Evolutionary conservation across 2,797 vertebrate genomes (phyloP).

Genomic region (Aphelocoma californica): DNA sequence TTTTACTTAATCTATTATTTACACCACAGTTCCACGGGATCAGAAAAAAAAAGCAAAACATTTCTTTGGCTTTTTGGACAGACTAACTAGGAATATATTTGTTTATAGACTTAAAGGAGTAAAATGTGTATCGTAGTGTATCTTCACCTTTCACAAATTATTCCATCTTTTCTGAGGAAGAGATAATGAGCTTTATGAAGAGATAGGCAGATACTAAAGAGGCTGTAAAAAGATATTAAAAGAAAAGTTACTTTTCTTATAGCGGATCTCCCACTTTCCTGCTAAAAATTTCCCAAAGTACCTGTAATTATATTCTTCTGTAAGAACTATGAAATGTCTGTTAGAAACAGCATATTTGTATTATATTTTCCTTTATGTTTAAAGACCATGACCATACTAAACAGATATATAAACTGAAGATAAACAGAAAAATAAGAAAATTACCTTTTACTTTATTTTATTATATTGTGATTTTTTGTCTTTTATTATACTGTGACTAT

Average conservation of each 20-base stretch:
- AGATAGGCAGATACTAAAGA: neutral
- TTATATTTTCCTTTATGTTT: neutral
- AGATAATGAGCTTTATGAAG: neutral
- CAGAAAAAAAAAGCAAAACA: neutral
- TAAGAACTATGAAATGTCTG: neutral
- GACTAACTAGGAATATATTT: neutral
- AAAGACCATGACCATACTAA: neutral
- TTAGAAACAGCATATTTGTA: neutral
- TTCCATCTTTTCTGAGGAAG: neutral
- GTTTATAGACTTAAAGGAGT: neutral
- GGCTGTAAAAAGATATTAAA: neutral
- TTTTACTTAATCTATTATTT: neutral
- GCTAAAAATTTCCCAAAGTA: neutral
- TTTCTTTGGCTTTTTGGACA: neutral
- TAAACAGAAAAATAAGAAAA: neutral
- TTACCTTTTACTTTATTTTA: neutral
- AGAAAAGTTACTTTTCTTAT: neutral
- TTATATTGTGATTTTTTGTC: neutral
- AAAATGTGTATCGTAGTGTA: neutral
- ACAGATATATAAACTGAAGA: neutral
- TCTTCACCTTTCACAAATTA: neutral
- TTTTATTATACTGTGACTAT: neutral
- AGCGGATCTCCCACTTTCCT: neutral
- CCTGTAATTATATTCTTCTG: neutral
- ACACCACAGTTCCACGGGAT: neutral